These are phyloP conservation scores for Vesta saturnalis DNA, from an alignment of 2,888 invertebrate genomes.

Conservation along the genomic window DNA sequence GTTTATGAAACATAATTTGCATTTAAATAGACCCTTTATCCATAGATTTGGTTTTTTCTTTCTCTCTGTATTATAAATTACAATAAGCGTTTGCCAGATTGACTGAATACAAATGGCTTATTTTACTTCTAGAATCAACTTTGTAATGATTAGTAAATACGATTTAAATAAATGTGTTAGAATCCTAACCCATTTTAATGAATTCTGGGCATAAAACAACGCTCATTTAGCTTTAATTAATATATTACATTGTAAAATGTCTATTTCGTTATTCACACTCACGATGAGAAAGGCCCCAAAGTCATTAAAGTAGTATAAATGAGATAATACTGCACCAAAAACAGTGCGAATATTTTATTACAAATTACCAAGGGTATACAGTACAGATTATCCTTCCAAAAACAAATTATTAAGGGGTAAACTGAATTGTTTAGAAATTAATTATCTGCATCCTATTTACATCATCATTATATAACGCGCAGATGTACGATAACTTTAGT, in stretches of 20 bases:
- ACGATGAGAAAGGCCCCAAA: neutral
- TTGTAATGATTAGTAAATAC: neutral
- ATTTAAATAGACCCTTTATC: neutral
- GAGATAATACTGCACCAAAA: no score
- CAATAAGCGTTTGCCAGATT: slow-evolving; percentile 2
- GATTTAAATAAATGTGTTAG: slow-evolving; percentile 5
- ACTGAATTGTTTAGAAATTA: slow-evolving; percentile 9
- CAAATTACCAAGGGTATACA: neutral
- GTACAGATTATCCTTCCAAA: neutral
- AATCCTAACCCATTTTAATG: neutral
- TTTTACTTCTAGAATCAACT: neutral
- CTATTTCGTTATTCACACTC: neutral
- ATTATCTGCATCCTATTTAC: slow-evolving; percentile 4
- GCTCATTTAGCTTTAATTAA: neutral
- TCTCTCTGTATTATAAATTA: neutral
- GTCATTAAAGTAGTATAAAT: neutral
- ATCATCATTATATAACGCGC: neutral
- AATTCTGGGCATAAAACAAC: neutral
- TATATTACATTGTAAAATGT: neutral
- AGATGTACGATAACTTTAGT: neutral
- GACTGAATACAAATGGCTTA: slow-evolving; percentile 7
- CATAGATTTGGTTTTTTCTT: neutral
- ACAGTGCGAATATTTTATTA: neutral
- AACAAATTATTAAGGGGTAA: neutral
- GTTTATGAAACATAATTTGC: neutral